Conservation (phyloP, 1,140 invertebrate genomes). For the Pseudomyrmex flavicornis region DNA sequence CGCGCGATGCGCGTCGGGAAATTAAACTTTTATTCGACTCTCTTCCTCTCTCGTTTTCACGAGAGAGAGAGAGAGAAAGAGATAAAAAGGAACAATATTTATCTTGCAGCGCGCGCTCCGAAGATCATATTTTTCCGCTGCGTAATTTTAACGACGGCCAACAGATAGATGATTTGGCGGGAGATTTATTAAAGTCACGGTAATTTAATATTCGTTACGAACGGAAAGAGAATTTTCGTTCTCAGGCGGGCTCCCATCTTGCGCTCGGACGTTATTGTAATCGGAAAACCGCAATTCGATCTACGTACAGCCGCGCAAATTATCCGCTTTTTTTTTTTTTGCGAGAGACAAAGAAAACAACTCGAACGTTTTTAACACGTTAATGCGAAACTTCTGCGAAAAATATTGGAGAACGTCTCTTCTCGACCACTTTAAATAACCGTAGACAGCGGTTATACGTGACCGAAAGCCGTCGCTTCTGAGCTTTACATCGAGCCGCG, state of each 20-base stretch:
- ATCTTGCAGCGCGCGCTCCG: conserved; percentile 26
- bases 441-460: conserved; percentile 33
- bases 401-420: neutral
- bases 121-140: conserved; percentile 47
- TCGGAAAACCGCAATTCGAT: neutral
- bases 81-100: conserved; percentile 52
- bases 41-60: neutral
- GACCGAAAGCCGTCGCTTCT: conserved; percentile 4
- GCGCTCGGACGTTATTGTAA: neutral
- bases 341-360: neutral
- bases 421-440: neutral
- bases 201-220: conserved; percentile 16
- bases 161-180: conserved; percentile 30
- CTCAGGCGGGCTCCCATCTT: neutral
- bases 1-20: conserved; percentile 47
- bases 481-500: conserved; percentile 3
- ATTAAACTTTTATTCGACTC: conserved; percentile 17
- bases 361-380: too few relatives aligned
- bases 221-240: neutral
- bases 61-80: neutral
- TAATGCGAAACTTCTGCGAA: neutral
- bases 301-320: neutral
- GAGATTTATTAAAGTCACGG: conserved; percentile 33
- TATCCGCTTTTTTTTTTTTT: neutral
- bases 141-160: conserved; percentile 44